A percentile compares a stretch with the other conserved stretches of the same genome.
Evolutionary conservation across 1,140 invertebrate genomes (phyloP).

Genomic region (Aphelenchoides avenae): DNA sequence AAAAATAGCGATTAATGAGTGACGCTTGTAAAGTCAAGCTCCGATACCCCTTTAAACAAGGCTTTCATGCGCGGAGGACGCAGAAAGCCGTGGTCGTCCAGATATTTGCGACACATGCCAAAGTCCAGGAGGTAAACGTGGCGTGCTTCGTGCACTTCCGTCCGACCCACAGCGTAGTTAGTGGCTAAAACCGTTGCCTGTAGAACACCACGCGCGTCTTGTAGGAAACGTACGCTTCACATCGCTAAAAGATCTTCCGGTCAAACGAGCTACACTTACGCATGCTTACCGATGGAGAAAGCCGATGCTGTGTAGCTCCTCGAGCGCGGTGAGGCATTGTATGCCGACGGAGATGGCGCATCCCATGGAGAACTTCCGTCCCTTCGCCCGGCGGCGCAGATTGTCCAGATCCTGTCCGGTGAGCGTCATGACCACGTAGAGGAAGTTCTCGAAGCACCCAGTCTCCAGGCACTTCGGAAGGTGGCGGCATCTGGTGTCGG

Average conservation of each 20-base stretch:
- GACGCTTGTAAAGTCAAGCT: too few relatives aligned
- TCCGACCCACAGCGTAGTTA: slow-evolving; percentile 30
- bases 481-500: slow-evolving; percentile 1
- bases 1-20: too few relatives aligned
- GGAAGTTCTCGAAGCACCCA: slow-evolving; percentile 18
- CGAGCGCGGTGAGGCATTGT: slow-evolving; percentile 43
- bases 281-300: slow-evolving; percentile 47
- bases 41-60: slow-evolving; percentile 47
- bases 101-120: slow-evolving; percentile 40
- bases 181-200: too few relatives aligned
- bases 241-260: too few relatives aligned
- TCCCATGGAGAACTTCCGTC: slow-evolving; percentile 43
- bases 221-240: too few relatives aligned
- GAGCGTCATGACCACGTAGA: slow-evolving; percentile 48
- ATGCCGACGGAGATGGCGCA: slow-evolving; percentile 38
- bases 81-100: slow-evolving; percentile 37
- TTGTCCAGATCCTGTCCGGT: slow-evolving; percentile 41
- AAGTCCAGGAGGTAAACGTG: slow-evolving; percentile 43
- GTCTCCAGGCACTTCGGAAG: slow-evolving; percentile 13
- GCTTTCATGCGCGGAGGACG: slow-evolving; percentile 29
- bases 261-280: too few relatives aligned
- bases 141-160: slow-evolving; percentile 18
- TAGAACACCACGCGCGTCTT: too few relatives aligned
- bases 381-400: slow-evolving; percentile 21
- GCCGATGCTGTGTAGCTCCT: slow-evolving; percentile 42